These are phyloP conservation scores for Ormyrus nitidulus DNA, from an alignment of 2,888 invertebrate species.

Conservation along the genomic window DNA sequence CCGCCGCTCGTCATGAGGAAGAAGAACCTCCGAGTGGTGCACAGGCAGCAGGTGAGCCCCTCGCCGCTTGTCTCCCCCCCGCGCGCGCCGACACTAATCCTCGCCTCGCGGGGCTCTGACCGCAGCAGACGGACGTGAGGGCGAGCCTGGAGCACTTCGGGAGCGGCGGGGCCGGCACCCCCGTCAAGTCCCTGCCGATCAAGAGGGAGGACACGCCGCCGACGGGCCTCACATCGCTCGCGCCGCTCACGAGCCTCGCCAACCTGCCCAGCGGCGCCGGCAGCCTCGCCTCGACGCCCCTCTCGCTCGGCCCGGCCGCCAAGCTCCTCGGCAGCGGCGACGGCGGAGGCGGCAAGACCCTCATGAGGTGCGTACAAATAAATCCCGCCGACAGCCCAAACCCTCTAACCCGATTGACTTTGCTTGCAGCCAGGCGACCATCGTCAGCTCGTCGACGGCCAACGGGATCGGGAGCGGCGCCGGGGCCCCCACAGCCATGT, in stretches of 20 bases:
- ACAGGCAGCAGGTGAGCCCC: constrained; percentile 64
- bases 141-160: constrained; percentile 73
- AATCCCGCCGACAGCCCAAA: not conserved
- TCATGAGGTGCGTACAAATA: constrained; percentile 69
- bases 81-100: constrained; percentile 1
- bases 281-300: constrained; percentile 72
- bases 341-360: constrained; percentile 70
- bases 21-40: constrained; percentile 71
- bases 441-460: constrained; percentile 77
- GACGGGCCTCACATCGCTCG: constrained; percentile 71
- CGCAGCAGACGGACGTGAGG: constrained; percentile 74
- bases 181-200: constrained; percentile 72
- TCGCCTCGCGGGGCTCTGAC: not conserved
- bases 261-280: constrained; percentile 69
- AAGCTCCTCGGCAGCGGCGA: constrained; percentile 72
- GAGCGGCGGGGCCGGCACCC: constrained; percentile 64
- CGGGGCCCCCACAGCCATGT: constrained; percentile 80
- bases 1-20: constrained; percentile 68
- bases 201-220: constrained; percentile 74
- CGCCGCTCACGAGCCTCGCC: constrained; percentile 73
- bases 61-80: not conserved
- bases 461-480: constrained; percentile 71
- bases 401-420: constrained; percentile 47
- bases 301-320: constrained; percentile 72
- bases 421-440: constrained; percentile 78